Evolutionary conservation across 1,140 invertebrate species (phyloP).

Genomic region (Oncopeltus fasciatus): DNA sequence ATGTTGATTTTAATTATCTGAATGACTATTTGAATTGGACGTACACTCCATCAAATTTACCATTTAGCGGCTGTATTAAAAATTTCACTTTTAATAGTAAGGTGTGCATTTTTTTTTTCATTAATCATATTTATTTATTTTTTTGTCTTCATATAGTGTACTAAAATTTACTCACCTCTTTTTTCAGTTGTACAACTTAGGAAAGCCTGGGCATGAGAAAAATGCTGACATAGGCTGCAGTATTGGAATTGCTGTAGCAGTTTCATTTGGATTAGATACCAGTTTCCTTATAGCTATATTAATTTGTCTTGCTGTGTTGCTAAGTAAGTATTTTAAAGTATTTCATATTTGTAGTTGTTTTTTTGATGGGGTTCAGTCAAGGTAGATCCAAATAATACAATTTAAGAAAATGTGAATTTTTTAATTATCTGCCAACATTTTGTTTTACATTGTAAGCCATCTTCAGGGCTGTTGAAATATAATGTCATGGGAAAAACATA

Average conservation of each 20-base stretch:
- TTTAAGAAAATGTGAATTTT: too few relatives aligned
- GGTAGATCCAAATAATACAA: too few relatives aligned
- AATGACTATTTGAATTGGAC: conserved; percentile 40
- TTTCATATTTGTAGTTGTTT: not conserved
- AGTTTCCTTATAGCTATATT: conserved; percentile 74
- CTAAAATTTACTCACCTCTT: not conserved
- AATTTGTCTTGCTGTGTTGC: conserved; percentile 57
- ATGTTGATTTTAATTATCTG: conserved; percentile 43
- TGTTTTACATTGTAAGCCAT: too few relatives aligned
- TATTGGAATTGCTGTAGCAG: conserved; percentile 48
- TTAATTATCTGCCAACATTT: too few relatives aligned
- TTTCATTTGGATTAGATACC: conserved; percentile 64
- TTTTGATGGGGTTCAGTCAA: too few relatives aligned
- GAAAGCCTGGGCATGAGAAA: conserved; percentile 46
- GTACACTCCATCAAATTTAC: conserved; percentile 43
- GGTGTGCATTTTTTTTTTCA: conserved; percentile 30
- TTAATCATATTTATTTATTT: not conserved
- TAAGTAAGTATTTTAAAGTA: conserved; percentile 44
- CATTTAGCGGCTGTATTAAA: conserved; percentile 72
- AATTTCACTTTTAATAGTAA: conserved; percentile 68
- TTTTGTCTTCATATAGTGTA: too few relatives aligned
- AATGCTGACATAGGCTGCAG: conserved; percentile 55
- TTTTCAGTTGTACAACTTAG: conserved; percentile 56
- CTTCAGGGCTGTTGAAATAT: too few relatives aligned
- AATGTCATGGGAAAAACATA: too few relatives aligned